Percentiles rank a stretch among this genome's conserved stretches.
Conservation (phyloP, 2,888 invertebrate species). For the Priocnemis perturbator region DNA sequence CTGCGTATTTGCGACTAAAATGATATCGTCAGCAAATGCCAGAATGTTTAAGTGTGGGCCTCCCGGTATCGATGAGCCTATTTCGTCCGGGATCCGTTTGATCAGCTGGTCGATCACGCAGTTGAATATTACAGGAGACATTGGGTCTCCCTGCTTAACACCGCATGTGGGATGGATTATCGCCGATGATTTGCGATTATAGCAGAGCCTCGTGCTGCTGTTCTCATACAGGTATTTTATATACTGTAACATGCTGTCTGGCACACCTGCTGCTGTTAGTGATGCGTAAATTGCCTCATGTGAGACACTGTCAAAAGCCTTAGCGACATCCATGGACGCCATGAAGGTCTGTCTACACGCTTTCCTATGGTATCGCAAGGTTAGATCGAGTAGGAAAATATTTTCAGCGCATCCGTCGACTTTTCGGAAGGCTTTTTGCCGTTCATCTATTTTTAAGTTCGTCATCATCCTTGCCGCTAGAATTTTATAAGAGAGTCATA, state of each 20-base stretch:
- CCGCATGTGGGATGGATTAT: conserved; percentile 10
- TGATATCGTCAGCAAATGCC: conserved; percentile 43
- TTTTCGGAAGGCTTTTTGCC: too few relatives aligned
- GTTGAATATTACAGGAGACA: conserved; percentile 31
- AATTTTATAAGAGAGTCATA: conserved; percentile 38
- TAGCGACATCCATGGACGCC: conserved; percentile 42
- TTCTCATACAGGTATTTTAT: conserved; percentile 8
- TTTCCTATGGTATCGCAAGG: conserved; percentile 21
- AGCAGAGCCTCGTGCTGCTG: conserved; percentile 14
- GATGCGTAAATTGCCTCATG: conserved; percentile 27
- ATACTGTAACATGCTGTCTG: neutral
- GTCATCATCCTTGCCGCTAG: conserved; percentile 19
- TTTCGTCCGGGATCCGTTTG: neutral
- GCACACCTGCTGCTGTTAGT: too few relatives aligned
- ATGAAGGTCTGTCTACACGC: conserved; percentile 22
- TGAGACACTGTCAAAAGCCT: too few relatives aligned
- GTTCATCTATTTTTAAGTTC: neutral
- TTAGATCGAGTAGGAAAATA: too few relatives aligned
- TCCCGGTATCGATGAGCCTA: conserved; percentile 12
- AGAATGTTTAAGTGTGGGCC: conserved; percentile 20
- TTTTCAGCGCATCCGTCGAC: too few relatives aligned
- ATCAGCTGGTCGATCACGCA: conserved; percentile 25
- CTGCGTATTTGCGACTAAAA: conserved; percentile 21
- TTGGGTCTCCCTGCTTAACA: conserved; percentile 26
- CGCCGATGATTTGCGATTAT: neutral